Conservation (phyloP, 2,113 vertebrate species). For the Falcunculus frontatus region DNA sequence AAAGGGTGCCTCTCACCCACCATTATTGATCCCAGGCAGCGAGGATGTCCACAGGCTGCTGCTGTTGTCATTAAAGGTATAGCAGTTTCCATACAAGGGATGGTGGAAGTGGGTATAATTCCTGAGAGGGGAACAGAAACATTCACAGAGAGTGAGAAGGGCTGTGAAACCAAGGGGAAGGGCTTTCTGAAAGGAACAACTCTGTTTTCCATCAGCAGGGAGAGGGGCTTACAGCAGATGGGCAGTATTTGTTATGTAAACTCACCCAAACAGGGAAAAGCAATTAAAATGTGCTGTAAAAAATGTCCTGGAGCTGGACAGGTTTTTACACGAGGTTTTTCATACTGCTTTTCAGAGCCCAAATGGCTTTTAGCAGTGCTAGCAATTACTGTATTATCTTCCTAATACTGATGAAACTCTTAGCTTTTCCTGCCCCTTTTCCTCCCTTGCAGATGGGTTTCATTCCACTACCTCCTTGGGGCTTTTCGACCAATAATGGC, state of each 20-base stretch:
- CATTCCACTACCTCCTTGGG: neutral
- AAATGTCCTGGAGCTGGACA: neutral
- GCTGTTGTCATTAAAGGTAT: conserved; percentile 78
- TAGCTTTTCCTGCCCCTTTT: neutral
- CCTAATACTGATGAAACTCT: neutral
- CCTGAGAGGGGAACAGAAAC: conserved; percentile 45
- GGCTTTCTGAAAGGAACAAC: neutral
- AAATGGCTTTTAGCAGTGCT: neutral
- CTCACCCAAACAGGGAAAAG: neutral
- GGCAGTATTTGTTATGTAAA: conserved; percentile 30
- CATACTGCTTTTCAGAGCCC: neutral
- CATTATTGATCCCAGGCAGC: conserved; percentile 74
- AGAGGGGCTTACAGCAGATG: conserved; percentile 13
- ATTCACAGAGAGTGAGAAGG: neutral
- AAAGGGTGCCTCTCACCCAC: conserved; percentile 63
- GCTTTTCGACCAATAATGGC: neutral
- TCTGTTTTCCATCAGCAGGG: neutral
- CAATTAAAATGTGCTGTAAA: conserved; percentile 19
- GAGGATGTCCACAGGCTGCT: conserved; percentile 76
- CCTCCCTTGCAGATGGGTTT: neutral
- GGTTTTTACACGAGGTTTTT: neutral
- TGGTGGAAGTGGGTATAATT: conserved; percentile 81
- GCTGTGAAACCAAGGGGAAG: neutral
- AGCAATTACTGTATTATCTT: neutral
- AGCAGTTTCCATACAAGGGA: conserved; percentile 79